Evolutionary conservation across 2,888 invertebrate genomes (phyloP), one percentile per base, ranked within the genome.

Genomic region (Cheilosia scutellata): DNA sequence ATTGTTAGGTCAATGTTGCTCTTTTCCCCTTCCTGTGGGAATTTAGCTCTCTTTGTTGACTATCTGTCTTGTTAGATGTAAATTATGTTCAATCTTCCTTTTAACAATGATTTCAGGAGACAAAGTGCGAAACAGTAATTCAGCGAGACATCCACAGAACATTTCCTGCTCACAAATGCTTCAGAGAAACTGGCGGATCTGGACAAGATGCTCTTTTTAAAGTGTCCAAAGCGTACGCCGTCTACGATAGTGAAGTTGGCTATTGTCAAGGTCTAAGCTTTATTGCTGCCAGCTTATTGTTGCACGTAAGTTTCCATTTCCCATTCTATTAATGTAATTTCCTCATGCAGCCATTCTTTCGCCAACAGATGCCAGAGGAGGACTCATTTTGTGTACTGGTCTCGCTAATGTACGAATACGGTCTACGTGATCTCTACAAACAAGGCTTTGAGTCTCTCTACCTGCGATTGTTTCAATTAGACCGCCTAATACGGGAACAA

Each of bases 241-340:
- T 99, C 7, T 97, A 98, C 92, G 99, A 99, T 92, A 96, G 96
- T 79, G 99, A 99, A 93, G 98, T 99, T 86, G 98, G 98, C 74
- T 99, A 99, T 93, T 99, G 99, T 92, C 99, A 99, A 93, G 99
- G 99, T 5, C 94, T 99, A 82, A 99, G 99, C 92, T 99, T 99
- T 92, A 94, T 99, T 47, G 98, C 98, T 44, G 99, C 99, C 84
- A 98, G 99, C 66, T 93, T 99, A 76, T 93, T 99, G 37, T 93
- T 99, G 87, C 99, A 99, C 92, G 99, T 99, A 92, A 95, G 96
- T 95, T 51, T 51, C n/a, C 11, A 40, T 4, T 40, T 40, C 5
- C 5, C 9, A 0, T 27, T 16, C 25, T n/a, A 11, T 33, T 16
- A 7, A 44, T 13, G 2, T 5, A 11, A 29, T 42, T 40, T 53